Conservation (phyloP, 2,113 vertebrate genomes). For the Ceuthmochares aereus region DNA sequence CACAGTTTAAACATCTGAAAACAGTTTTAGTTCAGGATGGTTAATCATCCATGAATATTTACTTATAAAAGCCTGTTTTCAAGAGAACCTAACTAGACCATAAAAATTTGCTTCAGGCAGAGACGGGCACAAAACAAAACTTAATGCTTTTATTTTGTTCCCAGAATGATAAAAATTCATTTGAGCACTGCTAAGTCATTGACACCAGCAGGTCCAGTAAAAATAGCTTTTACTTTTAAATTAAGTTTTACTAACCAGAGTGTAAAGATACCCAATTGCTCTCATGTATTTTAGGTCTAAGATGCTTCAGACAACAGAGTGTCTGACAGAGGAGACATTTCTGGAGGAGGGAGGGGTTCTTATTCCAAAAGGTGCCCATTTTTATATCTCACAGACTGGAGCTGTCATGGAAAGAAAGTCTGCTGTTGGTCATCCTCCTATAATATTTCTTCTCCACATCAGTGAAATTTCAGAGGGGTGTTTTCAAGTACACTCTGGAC, state of each 20-base stretch:
- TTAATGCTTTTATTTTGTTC: not conserved
- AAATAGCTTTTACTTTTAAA: constrained; percentile 16
- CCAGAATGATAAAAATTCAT: not conserved
- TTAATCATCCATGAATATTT: constrained; percentile 49
- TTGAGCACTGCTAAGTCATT: not conserved
- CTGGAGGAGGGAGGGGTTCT: not conserved
- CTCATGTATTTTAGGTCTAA: not conserved
- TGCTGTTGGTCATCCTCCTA: not conserved
- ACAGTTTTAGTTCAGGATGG: not conserved
- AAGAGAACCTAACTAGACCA: constrained; percentile 19
- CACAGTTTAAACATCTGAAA: not conserved
- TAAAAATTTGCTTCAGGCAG: constrained; percentile 45
- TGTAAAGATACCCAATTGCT: not conserved
- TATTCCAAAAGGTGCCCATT: not conserved
- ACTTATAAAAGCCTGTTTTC: constrained; percentile 40
- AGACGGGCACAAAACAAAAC: not conserved
- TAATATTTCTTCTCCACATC: not conserved
- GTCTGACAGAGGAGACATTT: not conserved
- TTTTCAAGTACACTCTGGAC: not conserved
- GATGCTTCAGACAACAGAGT: not conserved
- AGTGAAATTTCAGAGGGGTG: not conserved
- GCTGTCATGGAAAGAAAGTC: not conserved
- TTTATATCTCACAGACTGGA: not conserved
- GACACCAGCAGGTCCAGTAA: not conserved
- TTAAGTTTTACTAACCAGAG: not conserved